A percentile compares a stretch with the other conserved stretches of the same genome.
phyloP scores from a whole-genome alignment of 2,888 invertebrate genomes.

The Noctua pronuba region DNA sequence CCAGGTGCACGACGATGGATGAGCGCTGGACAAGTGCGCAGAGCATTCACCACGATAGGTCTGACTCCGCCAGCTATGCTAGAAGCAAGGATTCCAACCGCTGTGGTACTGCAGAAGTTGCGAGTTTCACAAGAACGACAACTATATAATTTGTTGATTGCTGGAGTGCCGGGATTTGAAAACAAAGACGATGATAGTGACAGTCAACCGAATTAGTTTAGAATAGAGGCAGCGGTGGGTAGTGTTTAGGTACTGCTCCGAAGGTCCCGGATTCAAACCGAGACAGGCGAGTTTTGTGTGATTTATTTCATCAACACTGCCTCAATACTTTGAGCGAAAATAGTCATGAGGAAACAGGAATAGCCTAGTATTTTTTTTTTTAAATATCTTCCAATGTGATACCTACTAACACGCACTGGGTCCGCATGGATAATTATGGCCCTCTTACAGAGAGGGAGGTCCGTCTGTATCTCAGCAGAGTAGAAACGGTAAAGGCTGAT shows the following conservation, averaged over 20 bases:
- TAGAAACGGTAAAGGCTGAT: background rate
- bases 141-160: slow-evolving; percentile 63
- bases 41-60: slow-evolving; percentile 80
- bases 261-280: background rate
- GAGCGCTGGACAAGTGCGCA: slow-evolving; percentile 80
- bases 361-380: background rate
- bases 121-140: slow-evolving; percentile 78
- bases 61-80: slow-evolving; percentile 70
- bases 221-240: background rate
- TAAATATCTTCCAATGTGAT: background rate
- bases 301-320: background rate
- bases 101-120: slow-evolving; percentile 73
- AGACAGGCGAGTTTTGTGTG: background rate
- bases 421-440: background rate
- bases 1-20: slow-evolving; percentile 86
- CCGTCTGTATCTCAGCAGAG: background rate
- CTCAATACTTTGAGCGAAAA: background rate
- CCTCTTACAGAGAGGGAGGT: background rate
- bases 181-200: background rate
- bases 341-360: too few species aligned
- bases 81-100: slow-evolving; percentile 75
- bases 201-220: background rate
- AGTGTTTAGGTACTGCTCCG: background rate
- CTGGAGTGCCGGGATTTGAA: slow-evolving; percentile 66
- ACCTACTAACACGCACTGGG: background rate